phyloP scores from a whole-genome alignment of 1,140 invertebrate genomes.

The Calosoma granatense region DNA sequence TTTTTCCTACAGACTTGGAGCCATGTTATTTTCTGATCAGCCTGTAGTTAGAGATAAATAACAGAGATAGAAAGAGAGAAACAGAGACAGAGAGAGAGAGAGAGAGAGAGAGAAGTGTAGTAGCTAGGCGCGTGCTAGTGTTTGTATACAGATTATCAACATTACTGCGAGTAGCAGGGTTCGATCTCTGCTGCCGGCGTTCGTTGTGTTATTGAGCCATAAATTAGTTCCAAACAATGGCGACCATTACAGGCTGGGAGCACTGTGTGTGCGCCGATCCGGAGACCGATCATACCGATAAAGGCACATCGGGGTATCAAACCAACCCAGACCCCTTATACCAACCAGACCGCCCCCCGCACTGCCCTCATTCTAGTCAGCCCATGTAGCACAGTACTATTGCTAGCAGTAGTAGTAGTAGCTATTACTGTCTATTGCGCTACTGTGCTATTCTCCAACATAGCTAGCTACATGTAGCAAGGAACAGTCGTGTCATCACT shows the following conservation, averaged over 20 bases:
- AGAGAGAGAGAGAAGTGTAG: not conserved
- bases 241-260: not conserved
- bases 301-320: not conserved
- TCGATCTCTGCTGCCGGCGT: slow-evolving; percentile 3
- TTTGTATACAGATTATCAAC: slow-evolving; percentile 9
- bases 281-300: slow-evolving; percentile 5
- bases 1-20: too few species aligned
- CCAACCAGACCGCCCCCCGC: not conserved
- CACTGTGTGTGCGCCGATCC: not conserved
- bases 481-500: too few species aligned
- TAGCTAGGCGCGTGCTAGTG: not conserved
- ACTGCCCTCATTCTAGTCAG: not conserved
- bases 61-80: too few species aligned
- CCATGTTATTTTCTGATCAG: too few species aligned
- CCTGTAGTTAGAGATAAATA: too few species aligned
- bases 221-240: slow-evolving; percentile 6
- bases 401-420: too few species aligned
- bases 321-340: not conserved
- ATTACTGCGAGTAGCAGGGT: not conserved
- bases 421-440: too few species aligned
- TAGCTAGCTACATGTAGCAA: too few species aligned
- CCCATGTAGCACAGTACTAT: not conserved
- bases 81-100: too few species aligned
- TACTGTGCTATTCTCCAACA: too few species aligned
- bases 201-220: slow-evolving; percentile 7